These are phyloP conservation scores for Drosophila mayri DNA, from an alignment of 1,140 invertebrate genomes.

Conservation along the genomic window DNA sequence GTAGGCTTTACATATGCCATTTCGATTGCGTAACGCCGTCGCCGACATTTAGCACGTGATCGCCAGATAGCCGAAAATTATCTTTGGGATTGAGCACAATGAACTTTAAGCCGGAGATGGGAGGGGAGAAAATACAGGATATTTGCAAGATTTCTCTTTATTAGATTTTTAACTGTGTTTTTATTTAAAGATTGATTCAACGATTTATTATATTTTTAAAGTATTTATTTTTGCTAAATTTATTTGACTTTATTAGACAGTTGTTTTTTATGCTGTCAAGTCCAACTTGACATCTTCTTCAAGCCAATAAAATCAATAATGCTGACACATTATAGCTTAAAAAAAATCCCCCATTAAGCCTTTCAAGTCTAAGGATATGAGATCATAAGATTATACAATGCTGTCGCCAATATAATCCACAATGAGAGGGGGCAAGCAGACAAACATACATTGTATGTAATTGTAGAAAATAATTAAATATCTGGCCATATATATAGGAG, in stretches of 20 bases:
- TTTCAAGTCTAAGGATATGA: constrained; percentile 10
- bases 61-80: constrained; percentile 32
- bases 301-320: neutral
- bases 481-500: constrained; percentile 53
- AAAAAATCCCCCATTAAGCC: neutral
- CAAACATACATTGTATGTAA: constrained; percentile 52
- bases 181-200: neutral
- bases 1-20: constrained; percentile 28
- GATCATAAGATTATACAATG: constrained; percentile 11
- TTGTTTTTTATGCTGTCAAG: neutral
- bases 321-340: constrained; percentile 7
- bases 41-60: constrained; percentile 57
- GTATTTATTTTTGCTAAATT: neutral
- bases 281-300: constrained; percentile 8
- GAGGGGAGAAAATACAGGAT: neutral
- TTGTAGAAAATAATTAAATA: constrained; percentile 64
- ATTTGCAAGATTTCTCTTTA: constrained; percentile 2
- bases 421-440: neutral
- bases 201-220: neutral
- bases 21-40: constrained; percentile 51
- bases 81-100: constrained; percentile 59
- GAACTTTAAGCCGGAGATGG: constrained; percentile 39
- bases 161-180: neutral
- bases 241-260: neutral
- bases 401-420: constrained; percentile 13